A percentile compares a stretch with the other conserved stretches of the same genome.
phyloP scores from a whole-genome alignment of 37 sponge, comb jelly and placozoan species.

The Theonella swinhoei region DNA sequence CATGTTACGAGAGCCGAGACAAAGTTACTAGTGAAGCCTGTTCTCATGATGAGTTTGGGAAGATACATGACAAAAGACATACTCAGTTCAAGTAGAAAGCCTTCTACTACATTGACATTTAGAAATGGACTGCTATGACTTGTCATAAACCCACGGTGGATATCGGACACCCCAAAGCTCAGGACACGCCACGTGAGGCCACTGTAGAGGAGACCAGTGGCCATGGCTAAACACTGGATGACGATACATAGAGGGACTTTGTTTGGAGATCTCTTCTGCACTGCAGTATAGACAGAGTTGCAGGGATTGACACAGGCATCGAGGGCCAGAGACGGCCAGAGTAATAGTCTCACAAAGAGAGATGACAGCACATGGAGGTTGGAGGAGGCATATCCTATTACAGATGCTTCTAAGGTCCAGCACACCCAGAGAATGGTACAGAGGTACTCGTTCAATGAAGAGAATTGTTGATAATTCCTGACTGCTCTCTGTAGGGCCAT shows the following conservation, averaged over 20 bases:
- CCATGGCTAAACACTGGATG: slow-evolving; percentile 1
- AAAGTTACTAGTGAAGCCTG: not conserved
- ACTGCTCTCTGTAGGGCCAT: not conserved
- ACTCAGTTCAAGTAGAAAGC: slow-evolving; percentile 11
- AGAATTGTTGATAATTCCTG: not conserved
- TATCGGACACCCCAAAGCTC: not conserved
- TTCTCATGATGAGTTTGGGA: not conserved
- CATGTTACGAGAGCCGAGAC: not conserved
- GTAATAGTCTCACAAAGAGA: slow-evolving; percentile 13
- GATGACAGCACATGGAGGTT: not conserved
- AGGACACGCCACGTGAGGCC: not conserved
- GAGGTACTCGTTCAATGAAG: slow-evolving; percentile 33
- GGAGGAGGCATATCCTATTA: slow-evolving; percentile 11
- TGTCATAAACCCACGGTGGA: slow-evolving; percentile 1
- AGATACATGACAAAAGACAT: slow-evolving; percentile 7
- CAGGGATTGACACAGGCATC: slow-evolving; percentile 22
- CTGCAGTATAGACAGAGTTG: not conserved
- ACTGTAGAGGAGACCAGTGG: not conserved
- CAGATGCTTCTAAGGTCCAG: slow-evolving; percentile 16
- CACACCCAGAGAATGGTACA: slow-evolving; percentile 15
- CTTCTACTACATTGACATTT: not conserved
- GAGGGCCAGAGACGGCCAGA: not conserved
- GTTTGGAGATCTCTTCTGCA: not conserved
- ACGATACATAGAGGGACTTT: not conserved
- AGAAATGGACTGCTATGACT: not conserved